A percentile compares a stretch with the other conserved stretches of the same genome.
Evolutionary conservation across 2,113 vertebrate genomes (phyloP).

Genomic region (Geococcyx californianus): DNA sequence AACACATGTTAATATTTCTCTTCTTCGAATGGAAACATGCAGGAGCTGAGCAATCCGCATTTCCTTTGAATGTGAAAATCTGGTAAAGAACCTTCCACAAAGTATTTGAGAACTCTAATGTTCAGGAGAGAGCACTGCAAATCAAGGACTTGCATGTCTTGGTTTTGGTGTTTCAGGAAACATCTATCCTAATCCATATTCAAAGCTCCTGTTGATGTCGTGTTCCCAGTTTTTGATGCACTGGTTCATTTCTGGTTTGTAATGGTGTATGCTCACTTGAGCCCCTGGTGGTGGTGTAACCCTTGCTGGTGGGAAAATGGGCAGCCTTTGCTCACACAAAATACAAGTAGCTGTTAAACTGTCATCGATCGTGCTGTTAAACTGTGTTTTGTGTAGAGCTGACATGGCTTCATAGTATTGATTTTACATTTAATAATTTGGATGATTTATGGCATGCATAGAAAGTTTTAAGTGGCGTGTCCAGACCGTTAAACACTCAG

Average conservation of each 20-base stretch:
- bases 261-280: rapidly evolving
- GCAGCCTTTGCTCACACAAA: rapidly evolving
- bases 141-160: not conserved
- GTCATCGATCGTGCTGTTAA: not conserved
- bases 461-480: not conserved
- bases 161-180: not conserved
- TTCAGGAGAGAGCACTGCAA: not conserved
- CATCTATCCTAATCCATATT: not conserved
- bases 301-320: not conserved
- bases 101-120: not conserved
- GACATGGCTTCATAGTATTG: not conserved
- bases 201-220: not conserved
- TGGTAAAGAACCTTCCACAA: not conserved
- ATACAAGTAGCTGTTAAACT: not conserved
- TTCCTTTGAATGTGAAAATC: not conserved
- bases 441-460: not conserved
- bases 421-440: not conserved
- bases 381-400: not conserved
- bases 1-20: not conserved
- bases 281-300: rapidly evolving
- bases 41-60: not conserved
- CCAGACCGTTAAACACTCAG: not conserved
- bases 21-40: not conserved
- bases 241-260: not conserved
- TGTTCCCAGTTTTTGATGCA: not conserved